These are phyloP conservation scores for Crocuta crocuta DNA, from an alignment of 2,113 vertebrate species.

Conservation along the genomic window DNA sequence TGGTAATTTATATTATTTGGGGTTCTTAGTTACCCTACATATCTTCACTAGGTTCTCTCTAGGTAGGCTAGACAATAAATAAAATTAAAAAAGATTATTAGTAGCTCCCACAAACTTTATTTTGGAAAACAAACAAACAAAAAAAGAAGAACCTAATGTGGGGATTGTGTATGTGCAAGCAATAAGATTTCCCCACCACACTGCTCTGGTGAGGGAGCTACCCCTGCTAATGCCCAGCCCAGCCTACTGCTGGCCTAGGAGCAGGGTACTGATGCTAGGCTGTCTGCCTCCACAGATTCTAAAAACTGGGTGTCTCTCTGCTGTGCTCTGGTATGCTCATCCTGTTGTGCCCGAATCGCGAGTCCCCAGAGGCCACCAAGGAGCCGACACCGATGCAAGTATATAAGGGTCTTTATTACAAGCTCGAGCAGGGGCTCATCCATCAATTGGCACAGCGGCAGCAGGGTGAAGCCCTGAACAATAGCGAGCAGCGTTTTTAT, in stretches of 20 bases:
- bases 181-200: background rate
- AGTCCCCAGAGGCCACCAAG: no score
- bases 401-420: no score
- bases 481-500: no score
- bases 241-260: background rate
- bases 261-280: no score
- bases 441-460: no score
- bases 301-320: no score
- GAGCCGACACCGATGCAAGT: no score
- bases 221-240: fast-evolving
- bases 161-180: background rate
- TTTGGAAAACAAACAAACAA: no score
- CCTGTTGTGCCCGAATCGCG: no score
- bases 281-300: background rate
- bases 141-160: background rate
- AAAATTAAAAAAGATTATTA: background rate
- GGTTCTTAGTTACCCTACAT: background rate
- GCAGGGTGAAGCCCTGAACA: no score
- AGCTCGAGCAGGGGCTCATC: no score
- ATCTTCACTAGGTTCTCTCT: background rate
- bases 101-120: background rate
- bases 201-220: background rate
- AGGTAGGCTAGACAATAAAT: background rate
- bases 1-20: background rate
- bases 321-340: background rate